Percentiles rank a stretch among this genome's conserved stretches.
Evolutionary conservation across 2,888 invertebrate species (phyloP).

Genomic region (Eumerus sabulonum): DNA sequence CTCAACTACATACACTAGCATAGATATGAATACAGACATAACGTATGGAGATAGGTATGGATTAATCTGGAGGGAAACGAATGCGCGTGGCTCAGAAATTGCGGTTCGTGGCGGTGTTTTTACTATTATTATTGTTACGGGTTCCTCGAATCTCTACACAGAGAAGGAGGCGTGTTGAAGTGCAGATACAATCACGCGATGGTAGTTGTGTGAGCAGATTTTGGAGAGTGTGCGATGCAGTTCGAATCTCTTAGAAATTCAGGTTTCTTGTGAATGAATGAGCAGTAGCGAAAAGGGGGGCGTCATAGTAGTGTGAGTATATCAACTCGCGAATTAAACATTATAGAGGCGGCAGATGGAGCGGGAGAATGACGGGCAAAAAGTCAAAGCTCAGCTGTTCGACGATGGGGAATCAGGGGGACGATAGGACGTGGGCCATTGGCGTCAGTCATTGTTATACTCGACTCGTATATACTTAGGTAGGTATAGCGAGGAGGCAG

Average conservation of each 20-base stretch:
- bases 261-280: constrained; percentile 60
- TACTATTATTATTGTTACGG: background rate
- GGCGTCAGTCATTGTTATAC: constrained; percentile 49
- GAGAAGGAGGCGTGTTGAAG: constrained; percentile 25
- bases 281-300: background rate
- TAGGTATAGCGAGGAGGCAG: too few relatives aligned
- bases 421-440: constrained; percentile 30
- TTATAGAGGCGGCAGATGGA: background rate
- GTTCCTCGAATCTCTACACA: background rate
- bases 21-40: constrained; percentile 2
- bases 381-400: constrained; percentile 55
- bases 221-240: constrained; percentile 5
- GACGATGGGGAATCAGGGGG: constrained; percentile 1
- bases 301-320: background rate
- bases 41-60: constrained; percentile 32
- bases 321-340: background rate
- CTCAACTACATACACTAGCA: background rate
- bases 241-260: constrained; percentile 31
- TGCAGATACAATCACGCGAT: background rate
- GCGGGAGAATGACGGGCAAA: background rate
- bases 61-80: constrained; percentile 39
- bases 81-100: constrained; percentile 57
- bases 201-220: constrained; percentile 6
- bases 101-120: constrained; percentile 48
- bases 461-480: too few relatives aligned